Conservation (phyloP, 2,888 invertebrate species). For the Diplolepis rosae region DNA sequence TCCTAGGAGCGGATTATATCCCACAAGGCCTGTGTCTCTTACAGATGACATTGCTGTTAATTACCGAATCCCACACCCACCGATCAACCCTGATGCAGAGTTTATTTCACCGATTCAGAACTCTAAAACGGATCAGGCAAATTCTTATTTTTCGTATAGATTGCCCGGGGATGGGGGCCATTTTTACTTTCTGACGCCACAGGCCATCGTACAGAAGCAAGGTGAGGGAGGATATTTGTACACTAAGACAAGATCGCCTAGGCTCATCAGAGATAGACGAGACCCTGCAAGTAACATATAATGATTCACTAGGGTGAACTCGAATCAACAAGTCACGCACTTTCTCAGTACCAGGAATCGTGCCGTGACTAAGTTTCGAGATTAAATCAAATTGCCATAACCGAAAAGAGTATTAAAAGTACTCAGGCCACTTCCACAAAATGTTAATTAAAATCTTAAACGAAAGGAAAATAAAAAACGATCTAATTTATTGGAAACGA, state of each 20-base stretch:
- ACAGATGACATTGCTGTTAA: constrained; percentile 77
- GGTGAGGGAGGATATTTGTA: constrained; percentile 58
- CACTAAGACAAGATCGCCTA: constrained; percentile 58
- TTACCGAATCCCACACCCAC: constrained; percentile 77
- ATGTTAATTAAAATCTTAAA: background rate
- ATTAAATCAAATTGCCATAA: constrained; percentile 26
- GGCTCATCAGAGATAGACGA: constrained; percentile 62
- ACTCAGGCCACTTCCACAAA: constrained; percentile 2
- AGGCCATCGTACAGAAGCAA: constrained; percentile 74
- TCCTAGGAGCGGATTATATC: constrained; percentile 43
- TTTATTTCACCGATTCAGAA: constrained; percentile 72
- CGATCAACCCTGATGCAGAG: constrained; percentile 78
- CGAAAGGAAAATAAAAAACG: background rate
- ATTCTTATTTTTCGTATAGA: constrained; percentile 83
- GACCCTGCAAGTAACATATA: constrained; percentile 55
- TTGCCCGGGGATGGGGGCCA: constrained; percentile 86
- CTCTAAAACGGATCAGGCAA: constrained; percentile 61
- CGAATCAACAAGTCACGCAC: background rate
- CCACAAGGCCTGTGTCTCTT: constrained; percentile 61
- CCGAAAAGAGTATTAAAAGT: background rate
- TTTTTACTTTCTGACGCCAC: constrained; percentile 86
- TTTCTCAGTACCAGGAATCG: background rate
- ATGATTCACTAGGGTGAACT: background rate
- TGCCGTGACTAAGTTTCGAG: background rate
- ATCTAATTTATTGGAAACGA: too few species aligned